Evolutionary conservation across 2,888 invertebrate genomes (phyloP).

Genomic region (Zaprionus lineosus): DNA sequence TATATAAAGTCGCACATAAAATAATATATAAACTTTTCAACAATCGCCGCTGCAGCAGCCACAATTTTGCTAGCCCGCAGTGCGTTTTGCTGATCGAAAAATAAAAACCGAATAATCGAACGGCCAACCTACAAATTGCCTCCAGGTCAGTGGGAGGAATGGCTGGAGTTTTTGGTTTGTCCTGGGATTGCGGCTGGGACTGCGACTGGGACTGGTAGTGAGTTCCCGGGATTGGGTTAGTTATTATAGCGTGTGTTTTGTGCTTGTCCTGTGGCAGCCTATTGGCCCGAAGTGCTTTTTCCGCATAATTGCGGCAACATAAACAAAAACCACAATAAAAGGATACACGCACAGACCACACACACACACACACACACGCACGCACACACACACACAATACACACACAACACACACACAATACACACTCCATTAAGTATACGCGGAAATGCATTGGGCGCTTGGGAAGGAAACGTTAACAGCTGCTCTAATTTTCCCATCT

Average conservation of each 20-base stretch:
- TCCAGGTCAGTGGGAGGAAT: constrained; percentile 10
- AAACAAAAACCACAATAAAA: too few relatives aligned
- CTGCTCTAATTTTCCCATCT: constrained; percentile 31
- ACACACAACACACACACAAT: too few relatives aligned
- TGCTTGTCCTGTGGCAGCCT: constrained; percentile 30
- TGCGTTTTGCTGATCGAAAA: constrained; percentile 23
- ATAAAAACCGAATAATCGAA: too few relatives aligned
- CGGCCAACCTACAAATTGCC: neutral
- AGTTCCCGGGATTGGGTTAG: constrained; percentile 23
- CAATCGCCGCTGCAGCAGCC: constrained; percentile 46
- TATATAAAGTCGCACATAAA: constrained; percentile 17
- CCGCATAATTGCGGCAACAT: constrained; percentile 57
- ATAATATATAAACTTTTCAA: constrained; percentile 61
- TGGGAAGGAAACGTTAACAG: constrained; percentile 35
- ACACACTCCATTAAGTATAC: too few relatives aligned
- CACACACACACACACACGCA: constrained; percentile 8
- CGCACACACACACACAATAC: constrained; percentile 7
- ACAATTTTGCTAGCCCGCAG: constrained; percentile 33
- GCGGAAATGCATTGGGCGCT: too few relatives aligned
- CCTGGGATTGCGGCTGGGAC: neutral
- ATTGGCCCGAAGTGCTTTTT: constrained; percentile 50
- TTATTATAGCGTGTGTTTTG: constrained; percentile 26
- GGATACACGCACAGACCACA: too few relatives aligned
- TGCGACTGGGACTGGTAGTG: neutral
- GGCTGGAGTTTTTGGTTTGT: neutral